These are phyloP conservation scores for Tinamus guttatus DNA, from an alignment of 2,113 vertebrate genomes.

Conservation along the genomic window DNA sequence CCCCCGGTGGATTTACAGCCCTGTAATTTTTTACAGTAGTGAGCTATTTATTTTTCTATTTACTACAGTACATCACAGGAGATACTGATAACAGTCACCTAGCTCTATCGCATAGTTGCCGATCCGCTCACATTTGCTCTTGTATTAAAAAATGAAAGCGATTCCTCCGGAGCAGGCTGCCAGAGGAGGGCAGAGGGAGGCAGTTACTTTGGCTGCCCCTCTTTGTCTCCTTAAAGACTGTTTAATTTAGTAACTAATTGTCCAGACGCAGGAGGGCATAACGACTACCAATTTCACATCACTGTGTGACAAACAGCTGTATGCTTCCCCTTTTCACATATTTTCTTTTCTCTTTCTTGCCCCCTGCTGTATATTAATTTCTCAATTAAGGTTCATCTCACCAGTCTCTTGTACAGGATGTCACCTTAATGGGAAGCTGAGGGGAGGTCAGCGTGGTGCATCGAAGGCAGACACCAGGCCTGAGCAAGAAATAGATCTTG, in stretches of 20 bases:
- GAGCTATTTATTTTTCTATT: constrained; percentile 51
- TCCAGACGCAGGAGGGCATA: not conserved
- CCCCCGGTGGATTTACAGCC: constrained; percentile 63
- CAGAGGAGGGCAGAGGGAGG: not conserved
- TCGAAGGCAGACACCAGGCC: not conserved
- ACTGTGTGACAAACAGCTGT: constrained; percentile 4
- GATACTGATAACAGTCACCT: not conserved
- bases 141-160: not conserved
- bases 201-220: not conserved
- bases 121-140: not conserved
- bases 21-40: constrained; percentile 65
- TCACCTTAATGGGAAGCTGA: not conserved
- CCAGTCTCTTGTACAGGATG: not conserved
- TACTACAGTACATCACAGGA: not conserved
- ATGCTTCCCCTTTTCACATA: not conserved
- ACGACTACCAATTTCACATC: not conserved
- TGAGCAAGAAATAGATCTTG: not conserved
- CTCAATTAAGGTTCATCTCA: not conserved
- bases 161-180: not conserved
- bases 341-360: constrained; percentile 3
- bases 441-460: not conserved
- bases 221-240: not conserved
- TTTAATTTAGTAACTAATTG: constrained; percentile 10
- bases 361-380: constrained; percentile 4
- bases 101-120: not conserved